Conservation (phyloP, 2,888 invertebrate genomes). For the Tortricodes alternella region DNA sequence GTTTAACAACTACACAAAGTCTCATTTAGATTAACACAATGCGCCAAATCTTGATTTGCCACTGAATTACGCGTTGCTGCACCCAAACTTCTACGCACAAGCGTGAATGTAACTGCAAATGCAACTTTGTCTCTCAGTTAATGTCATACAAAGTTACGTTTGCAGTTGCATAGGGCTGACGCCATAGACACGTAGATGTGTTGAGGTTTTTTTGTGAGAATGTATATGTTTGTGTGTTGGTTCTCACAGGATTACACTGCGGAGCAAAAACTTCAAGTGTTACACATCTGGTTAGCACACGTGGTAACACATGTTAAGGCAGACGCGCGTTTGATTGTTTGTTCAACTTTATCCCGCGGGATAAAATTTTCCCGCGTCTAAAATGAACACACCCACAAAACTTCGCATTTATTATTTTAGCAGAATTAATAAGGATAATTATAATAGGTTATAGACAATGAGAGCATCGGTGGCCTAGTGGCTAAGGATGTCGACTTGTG, state of each 20-base stretch:
- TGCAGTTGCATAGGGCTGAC: not conserved
- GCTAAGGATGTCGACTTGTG: too few relatives aligned
- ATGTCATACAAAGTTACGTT: not conserved
- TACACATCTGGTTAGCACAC: slow-evolving; percentile 23
- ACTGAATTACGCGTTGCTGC: not conserved
- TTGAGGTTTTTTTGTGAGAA: not conserved
- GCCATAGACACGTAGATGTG: not conserved
- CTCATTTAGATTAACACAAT: not conserved
- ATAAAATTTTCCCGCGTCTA: too few relatives aligned
- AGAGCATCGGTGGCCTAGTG: too few relatives aligned
- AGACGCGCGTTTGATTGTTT: too few relatives aligned
- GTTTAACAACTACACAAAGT: not conserved
- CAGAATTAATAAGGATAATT: too few relatives aligned
- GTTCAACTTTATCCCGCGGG: not conserved
- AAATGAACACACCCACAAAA: too few relatives aligned
- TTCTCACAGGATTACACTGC: slow-evolving; percentile 22
- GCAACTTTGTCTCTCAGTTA: not conserved
- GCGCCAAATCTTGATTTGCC: not conserved
- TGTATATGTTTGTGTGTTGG: slow-evolving; percentile 11
- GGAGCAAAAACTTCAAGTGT: slow-evolving; percentile 25
- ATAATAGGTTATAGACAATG: too few relatives aligned
- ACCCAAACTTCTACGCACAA: not conserved
- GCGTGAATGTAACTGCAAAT: not conserved
- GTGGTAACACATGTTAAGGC: slow-evolving; percentile 22
- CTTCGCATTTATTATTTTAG: too few relatives aligned